Conservation (phyloP, 2,888 invertebrate genomes). For the Neuroscelio doddi region DNA sequence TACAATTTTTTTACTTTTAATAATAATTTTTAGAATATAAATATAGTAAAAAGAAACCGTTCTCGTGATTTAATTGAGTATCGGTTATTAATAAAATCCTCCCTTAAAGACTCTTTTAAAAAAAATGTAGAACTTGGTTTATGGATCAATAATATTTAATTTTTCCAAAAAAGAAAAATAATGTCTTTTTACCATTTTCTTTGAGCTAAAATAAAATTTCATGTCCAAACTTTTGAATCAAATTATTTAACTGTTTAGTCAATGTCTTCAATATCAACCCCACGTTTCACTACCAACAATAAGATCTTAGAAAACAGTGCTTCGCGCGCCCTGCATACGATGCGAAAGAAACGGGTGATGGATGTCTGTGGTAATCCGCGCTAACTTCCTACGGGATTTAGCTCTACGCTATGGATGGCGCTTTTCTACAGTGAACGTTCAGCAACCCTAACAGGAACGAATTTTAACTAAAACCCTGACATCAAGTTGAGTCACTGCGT, state of each 20-base stretch:
- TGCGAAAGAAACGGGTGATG: slow-evolving; percentile 67
- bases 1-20: too few species aligned
- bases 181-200: slow-evolving; percentile 16
- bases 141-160: too few species aligned
- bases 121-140: too few species aligned
- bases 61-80: too few species aligned
- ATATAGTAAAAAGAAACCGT: too few species aligned
- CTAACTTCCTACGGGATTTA: slow-evolving; percentile 70
- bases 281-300: slow-evolving; percentile 30
- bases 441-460: slow-evolving; percentile 58
- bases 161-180: too few species aligned
- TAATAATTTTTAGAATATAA: too few species aligned
- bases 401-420: slow-evolving; percentile 51
- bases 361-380: slow-evolving; percentile 70
- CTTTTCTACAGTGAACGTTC: slow-evolving; percentile 44
- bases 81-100: too few species aligned
- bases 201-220: too few species aligned
- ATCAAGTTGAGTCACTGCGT: slow-evolving; percentile 70
- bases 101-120: too few species aligned
- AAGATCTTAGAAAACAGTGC: slow-evolving; percentile 40
- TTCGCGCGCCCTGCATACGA: slow-evolving; percentile 46
- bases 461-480: slow-evolving; percentile 65
- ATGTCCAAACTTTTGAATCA: too few species aligned
- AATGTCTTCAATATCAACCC: slow-evolving; percentile 32
- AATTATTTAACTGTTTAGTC: slow-evolving; percentile 24